Conservation (phyloP, 2,113 vertebrate species). For the Oreocharis arfaki region DNA sequence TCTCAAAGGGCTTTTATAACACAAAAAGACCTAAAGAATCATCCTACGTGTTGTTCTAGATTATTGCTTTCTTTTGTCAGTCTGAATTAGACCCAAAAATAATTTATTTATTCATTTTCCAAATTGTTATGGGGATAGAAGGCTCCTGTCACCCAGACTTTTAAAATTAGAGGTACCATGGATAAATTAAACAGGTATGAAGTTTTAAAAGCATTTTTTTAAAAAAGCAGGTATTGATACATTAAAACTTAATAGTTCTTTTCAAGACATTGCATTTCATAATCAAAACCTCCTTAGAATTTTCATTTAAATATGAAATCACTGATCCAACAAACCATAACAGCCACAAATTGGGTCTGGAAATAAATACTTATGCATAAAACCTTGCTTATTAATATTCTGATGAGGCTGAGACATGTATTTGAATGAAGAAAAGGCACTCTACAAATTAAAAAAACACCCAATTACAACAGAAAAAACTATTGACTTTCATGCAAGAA, state of each 20-base stretch:
- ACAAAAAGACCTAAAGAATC: neutral
- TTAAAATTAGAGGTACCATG: neutral
- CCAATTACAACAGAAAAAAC: neutral
- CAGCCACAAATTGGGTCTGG: slow-evolving; percentile 44
- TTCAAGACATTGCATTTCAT: slow-evolving; percentile 21
- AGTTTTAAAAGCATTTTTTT: neutral
- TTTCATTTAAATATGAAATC: slow-evolving; percentile 61
- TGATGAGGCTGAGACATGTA: slow-evolving; percentile 24
- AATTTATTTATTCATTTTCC: neutral
- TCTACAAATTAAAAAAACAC: neutral
- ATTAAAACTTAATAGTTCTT: slow-evolving; percentile 53
- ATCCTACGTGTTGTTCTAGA: neutral
- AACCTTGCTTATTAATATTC: slow-evolving; percentile 48
- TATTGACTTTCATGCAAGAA: neutral
- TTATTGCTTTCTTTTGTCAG: neutral
- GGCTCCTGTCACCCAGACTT: neutral
- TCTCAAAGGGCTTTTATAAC: neutral
- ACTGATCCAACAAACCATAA: slow-evolving; percentile 55
- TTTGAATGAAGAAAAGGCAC: slow-evolving; percentile 30
- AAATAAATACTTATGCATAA: slow-evolving; percentile 61
- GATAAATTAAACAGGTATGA: neutral
- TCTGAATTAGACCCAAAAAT: neutral
- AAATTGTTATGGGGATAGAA: neutral
- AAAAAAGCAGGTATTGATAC: slow-evolving; percentile 10
- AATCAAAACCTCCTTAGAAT: slow-evolving; percentile 49